These are phyloP conservation scores for Solenopsis fugax DNA, from an alignment of 1,140 invertebrate genomes.

Conservation along the genomic window DNA sequence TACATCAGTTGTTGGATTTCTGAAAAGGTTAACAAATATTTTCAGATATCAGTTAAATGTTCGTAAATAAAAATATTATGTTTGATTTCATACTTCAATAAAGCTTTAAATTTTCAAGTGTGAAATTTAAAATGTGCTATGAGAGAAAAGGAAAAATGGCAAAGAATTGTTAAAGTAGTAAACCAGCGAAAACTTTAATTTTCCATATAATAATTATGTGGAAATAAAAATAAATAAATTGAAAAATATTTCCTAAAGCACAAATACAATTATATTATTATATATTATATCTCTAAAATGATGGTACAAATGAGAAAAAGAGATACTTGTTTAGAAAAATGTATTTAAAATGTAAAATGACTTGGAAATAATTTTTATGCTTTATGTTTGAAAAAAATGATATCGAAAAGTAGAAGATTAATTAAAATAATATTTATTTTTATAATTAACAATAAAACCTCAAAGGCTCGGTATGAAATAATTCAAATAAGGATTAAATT, in stretches of 20 bases:
- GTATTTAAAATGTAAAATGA: too few relatives aligned
- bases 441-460: too few relatives aligned
- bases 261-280: background rate
- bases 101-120: background rate
- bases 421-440: constrained; percentile 9
- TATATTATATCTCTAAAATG: background rate
- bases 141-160: background rate
- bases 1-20: background rate
- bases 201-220: background rate
- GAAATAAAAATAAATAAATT: background rate
- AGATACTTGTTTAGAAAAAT: background rate
- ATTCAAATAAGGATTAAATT: too few relatives aligned
- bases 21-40: constrained; percentile 13
- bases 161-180: background rate
- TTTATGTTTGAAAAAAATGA: background rate
- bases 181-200: background rate
- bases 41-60: constrained; percentile 1
- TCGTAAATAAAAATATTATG: constrained; percentile 41
- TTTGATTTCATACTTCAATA: background rate
- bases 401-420: background rate
- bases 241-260: background rate
- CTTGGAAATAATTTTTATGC: too few relatives aligned
- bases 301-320: background rate
- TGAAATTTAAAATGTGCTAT: background rate
- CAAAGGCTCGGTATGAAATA: too few relatives aligned